Evolutionary conservation across 2,888 invertebrate genomes (phyloP).

Genomic region (Helleia helle): DNA sequence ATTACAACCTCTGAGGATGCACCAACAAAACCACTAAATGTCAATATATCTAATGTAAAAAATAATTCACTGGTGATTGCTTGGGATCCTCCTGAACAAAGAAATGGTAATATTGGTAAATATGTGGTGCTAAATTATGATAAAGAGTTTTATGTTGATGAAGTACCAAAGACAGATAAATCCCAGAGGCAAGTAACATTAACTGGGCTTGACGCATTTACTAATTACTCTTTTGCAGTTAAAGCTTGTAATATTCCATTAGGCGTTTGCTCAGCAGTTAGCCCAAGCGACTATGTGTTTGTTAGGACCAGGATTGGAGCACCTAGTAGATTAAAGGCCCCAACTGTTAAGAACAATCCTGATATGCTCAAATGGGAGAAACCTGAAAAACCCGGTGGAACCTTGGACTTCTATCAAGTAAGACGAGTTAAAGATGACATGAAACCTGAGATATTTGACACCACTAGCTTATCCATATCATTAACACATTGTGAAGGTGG

Average conservation of each 20-base stretch:
- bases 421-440: slow-evolving; percentile 45
- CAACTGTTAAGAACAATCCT: slow-evolving; percentile 35
- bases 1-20: slow-evolving; percentile 82
- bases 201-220: slow-evolving; percentile 70
- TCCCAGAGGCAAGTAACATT: slow-evolving; percentile 37
- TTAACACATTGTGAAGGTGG: slow-evolving; percentile 46
- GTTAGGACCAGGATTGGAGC: slow-evolving; percentile 77
- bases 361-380: slow-evolving; percentile 61
- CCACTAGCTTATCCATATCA: slow-evolving; percentile 32
- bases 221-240: slow-evolving; percentile 80
- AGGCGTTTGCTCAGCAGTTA: slow-evolving; percentile 73
- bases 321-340: slow-evolving; percentile 55
- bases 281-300: slow-evolving; percentile 56
- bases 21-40: slow-evolving; percentile 72
- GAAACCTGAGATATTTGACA: slow-evolving; percentile 35
- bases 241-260: slow-evolving; percentile 79
- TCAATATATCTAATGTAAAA: slow-evolving; percentile 73
- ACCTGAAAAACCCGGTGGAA: slow-evolving; percentile 67
- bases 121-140: slow-evolving; percentile 76
- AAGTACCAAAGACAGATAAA: slow-evolving; percentile 36
- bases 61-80: slow-evolving; percentile 76
- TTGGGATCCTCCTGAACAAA: slow-evolving; percentile 80
- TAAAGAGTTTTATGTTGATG: slow-evolving; percentile 31
- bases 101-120: slow-evolving; percentile 82
- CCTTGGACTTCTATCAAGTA: slow-evolving; percentile 74